Evolutionary conservation across 2,113 vertebrate species (phyloP), one percentile per base, ranked within the genome.

Genomic region (Calypte anna): DNA sequence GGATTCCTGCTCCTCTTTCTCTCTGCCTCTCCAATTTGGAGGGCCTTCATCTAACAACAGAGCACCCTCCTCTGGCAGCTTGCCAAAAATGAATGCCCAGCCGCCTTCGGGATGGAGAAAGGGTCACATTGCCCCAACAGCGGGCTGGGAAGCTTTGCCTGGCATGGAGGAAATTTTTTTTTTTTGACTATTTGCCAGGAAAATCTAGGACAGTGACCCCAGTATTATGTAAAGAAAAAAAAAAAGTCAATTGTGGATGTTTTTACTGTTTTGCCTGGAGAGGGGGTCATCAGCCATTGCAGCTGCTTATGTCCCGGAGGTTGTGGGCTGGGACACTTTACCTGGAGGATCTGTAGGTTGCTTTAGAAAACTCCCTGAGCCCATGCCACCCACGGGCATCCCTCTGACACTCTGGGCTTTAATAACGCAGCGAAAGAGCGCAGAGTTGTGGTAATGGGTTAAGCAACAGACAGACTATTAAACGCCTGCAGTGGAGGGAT

Each of bases 51-150:
- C 97, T 97, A 98, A 98, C 98, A 97, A 81, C 94, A 98, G 98
- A 97, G 98, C 98, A 98, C 98, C 98, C 98, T 98, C 98, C 95
- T 97, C 98, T 98, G 98, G 98, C 98, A 98, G 96, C 96, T 96
- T 90, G 97, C 98, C 98, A 96, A 98, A 98, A 98, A 98, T 96
- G 97, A 96, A 54, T 12, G 10, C 77, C 68, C 5, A 57, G 7
- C 58, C 90, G 28, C 40, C 7, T 21, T 6, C 2, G 31, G 79
- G 81, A 58, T 53, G 43, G 58, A 74, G 54, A 86, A 73, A 73
- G 15, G 75, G 55, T n/a, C 3, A 0, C 9, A 7, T 12, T 22
- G 2, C 75, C 80, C 94, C 53, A 24, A 0, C 3, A 1, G 43
- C 1, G 4, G 16, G 14, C 2, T 80, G 76, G 30, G 48, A 81